Evolutionary conservation across 2,888 invertebrate species (phyloP).

Genomic region (Drosophila paramelanica): DNA sequence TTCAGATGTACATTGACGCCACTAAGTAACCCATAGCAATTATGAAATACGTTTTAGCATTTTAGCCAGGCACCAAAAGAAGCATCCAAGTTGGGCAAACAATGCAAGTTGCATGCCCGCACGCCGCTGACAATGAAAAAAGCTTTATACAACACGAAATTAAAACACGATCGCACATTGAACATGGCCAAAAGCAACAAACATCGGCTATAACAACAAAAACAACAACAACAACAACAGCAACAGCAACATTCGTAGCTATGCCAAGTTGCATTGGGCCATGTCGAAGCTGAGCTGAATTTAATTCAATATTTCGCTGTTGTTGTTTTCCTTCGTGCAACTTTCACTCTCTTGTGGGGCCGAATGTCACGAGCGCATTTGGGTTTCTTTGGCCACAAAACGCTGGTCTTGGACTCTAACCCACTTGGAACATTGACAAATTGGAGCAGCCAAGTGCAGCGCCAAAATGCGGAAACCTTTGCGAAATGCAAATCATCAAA

Average conservation of each 20-base stretch:
- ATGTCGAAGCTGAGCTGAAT: constrained; percentile 77
- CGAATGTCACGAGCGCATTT: constrained; percentile 67
- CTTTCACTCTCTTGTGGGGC: constrained; percentile 77
- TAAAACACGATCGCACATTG: constrained; percentile 78
- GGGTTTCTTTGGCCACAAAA: constrained; percentile 61
- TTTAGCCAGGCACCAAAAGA: constrained; percentile 56
- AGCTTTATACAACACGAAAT: constrained; percentile 75
- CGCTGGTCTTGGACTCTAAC: constrained; percentile 55
- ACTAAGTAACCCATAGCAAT: constrained; percentile 59
- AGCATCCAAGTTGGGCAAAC: constrained; percentile 48
- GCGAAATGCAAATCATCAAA: constrained; percentile 26
- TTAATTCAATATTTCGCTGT: constrained; percentile 60
- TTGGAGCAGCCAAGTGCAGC: constrained; percentile 74
- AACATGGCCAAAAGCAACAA: constrained; percentile 58
- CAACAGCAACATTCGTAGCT: constrained; percentile 30
- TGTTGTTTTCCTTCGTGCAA: constrained; percentile 62
- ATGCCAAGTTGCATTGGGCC: constrained; percentile 71
- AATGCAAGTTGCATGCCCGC: constrained; percentile 75
- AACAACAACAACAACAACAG: constrained; percentile 16
- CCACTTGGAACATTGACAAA: constrained; percentile 64
- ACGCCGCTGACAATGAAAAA: constrained; percentile 77
- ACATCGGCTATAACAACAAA: constrained; percentile 21
- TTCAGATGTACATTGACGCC: constrained; percentile 65
- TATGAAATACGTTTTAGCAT: constrained; percentile 78
- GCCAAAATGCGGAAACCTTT: constrained; percentile 72